phyloP scores from a whole-genome alignment of 2,797 vertebrate species.

The Pitangus sulphuratus region DNA sequence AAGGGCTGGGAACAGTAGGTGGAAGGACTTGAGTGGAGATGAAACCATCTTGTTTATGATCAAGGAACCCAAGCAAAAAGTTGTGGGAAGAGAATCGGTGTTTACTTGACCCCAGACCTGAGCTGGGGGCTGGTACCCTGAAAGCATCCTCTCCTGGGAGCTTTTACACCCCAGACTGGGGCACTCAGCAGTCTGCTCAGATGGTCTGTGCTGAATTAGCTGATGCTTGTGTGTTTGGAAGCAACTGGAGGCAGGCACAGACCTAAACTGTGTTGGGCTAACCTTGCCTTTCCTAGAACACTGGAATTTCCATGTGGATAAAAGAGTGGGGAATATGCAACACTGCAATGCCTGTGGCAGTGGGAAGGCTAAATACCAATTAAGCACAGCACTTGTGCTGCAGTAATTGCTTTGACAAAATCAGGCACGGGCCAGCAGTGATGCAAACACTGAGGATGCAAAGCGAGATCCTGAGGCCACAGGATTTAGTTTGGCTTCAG shows the following conservation, averaged over 20 bases:
- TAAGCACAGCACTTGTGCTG: background rate
- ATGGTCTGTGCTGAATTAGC: background rate
- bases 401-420: background rate
- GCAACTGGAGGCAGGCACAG: background rate
- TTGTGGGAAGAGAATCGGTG: background rate
- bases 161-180: background rate
- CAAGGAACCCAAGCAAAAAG: background rate
- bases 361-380: background rate
- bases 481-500: background rate
- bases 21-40: constrained; percentile 19
- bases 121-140: background rate
- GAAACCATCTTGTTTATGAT: background rate
- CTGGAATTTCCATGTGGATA: background rate
- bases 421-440: background rate
- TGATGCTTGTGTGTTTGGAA: background rate
- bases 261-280: background rate
- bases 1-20: constrained; percentile 26
- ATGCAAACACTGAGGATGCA: background rate
- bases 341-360: background rate
- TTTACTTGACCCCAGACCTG: background rate
- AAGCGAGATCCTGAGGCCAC: background rate
- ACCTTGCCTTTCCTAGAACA: background rate
- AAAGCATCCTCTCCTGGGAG: background rate
- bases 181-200: background rate
- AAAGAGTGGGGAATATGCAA: background rate